These are phyloP conservation scores for Vidua macroura DNA, from an alignment of 2,113 vertebrate species.

Conservation along the genomic window DNA sequence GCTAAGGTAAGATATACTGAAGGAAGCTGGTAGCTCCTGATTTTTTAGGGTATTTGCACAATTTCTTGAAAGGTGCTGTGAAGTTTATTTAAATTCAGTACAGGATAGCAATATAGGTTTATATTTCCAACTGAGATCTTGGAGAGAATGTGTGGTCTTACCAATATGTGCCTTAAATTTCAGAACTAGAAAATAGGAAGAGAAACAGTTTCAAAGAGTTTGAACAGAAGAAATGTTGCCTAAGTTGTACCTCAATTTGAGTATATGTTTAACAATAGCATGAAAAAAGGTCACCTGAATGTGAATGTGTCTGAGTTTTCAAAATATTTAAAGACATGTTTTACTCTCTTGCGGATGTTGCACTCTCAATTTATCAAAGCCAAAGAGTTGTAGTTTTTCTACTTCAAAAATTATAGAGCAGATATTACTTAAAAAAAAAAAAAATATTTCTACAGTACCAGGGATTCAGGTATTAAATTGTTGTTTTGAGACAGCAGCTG, in stretches of 20 bases:
- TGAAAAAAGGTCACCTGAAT: not conserved
- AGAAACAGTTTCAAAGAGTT: not conserved
- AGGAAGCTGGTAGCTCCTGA: not conserved
- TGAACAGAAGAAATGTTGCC: not conserved
- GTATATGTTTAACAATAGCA: not conserved
- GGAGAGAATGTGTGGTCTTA: not conserved
- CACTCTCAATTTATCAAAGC: not conserved
- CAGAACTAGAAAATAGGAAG: not conserved
- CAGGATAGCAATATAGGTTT: not conserved
- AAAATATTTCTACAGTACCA: not conserved
- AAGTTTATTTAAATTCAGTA: not conserved
- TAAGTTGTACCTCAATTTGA: not conserved
- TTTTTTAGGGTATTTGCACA: not conserved
- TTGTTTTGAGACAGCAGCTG: not conserved
- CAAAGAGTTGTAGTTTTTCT: not conserved
- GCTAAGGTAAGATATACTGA: not conserved
- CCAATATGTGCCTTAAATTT: not conserved
- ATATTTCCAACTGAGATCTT: not conserved
- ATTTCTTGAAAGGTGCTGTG: not conserved
- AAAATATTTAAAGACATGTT: not conserved
- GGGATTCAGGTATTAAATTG: not conserved
- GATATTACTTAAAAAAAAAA: fast-evolving
- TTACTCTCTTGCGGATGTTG: not conserved
- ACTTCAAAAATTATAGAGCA: not conserved
- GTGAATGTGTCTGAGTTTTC: not conserved